A percentile compares a stretch with the other conserved stretches of the same genome.
Evolutionary conservation across 2,888 invertebrate species (phyloP).

Genomic region (Drosophila gaucha): DNA sequence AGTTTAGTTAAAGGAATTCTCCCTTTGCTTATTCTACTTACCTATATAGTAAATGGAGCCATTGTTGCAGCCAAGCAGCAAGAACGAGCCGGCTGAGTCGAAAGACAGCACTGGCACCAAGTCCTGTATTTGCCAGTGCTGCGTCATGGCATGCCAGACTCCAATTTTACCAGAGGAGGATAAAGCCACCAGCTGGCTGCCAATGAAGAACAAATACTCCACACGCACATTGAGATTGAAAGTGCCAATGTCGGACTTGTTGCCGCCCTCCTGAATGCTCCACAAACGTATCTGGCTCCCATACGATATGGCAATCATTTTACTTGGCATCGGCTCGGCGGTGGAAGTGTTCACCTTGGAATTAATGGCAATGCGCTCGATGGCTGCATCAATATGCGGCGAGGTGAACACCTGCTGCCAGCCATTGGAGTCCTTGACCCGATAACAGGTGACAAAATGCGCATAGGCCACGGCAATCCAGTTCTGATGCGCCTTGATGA

Average conservation of each 20-base stretch:
- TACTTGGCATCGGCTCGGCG: slow-evolving; percentile 86
- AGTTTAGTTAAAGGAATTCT: neutral
- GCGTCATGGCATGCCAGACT: slow-evolving; percentile 99
- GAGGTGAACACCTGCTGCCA: slow-evolving; percentile 98
- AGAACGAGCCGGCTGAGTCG: slow-evolving; percentile 98
- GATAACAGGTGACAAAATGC: slow-evolving; percentile 96
- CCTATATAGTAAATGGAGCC: slow-evolving; percentile 99
- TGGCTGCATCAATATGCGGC: slow-evolving; percentile 93
- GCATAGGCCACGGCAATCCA: slow-evolving; percentile 99
- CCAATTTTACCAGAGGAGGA: slow-evolving; percentile 97
- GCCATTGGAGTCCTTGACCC: slow-evolving; percentile 97
- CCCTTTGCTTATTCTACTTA: slow-evolving; percentile 82
- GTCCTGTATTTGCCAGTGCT: slow-evolving; percentile 99
- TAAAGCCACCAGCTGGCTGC: slow-evolving; percentile 98
- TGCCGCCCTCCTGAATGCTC: slow-evolving; percentile 92
- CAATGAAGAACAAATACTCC: slow-evolving; percentile 98
- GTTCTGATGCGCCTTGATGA: slow-evolving; percentile 98
- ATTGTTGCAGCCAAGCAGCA: slow-evolving; percentile 97
- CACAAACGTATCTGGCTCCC: slow-evolving; percentile 91
- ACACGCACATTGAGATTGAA: slow-evolving; percentile 96
- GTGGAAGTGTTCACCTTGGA: slow-evolving; percentile 86
- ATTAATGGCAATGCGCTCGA: slow-evolving; percentile 97
- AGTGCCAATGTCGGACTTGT: slow-evolving; percentile 91
- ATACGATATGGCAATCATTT: slow-evolving; percentile 94
- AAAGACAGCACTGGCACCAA: slow-evolving; percentile 97